A percentile compares a stretch with the other conserved stretches of the same genome.
These are phyloP conservation scores for Heterotis niloticus DNA, from an alignment of 2,113 vertebrate genomes.

Conservation along the genomic window DNA sequence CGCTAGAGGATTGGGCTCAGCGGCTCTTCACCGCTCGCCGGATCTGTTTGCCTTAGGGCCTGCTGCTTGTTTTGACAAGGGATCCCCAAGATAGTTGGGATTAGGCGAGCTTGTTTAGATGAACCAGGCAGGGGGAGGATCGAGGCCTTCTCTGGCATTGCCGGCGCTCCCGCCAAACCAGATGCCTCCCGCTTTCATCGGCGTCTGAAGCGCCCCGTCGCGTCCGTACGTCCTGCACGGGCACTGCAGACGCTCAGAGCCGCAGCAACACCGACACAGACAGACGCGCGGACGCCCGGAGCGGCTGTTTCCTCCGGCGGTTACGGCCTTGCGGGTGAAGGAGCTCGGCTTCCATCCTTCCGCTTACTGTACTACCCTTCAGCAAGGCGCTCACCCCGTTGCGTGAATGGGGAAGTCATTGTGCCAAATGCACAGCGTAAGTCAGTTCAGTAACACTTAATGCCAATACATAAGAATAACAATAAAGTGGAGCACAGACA, in stretches of 20 bases:
- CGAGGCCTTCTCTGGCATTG: constrained; percentile 87
- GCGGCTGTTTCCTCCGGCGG: no score
- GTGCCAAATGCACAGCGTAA: no score
- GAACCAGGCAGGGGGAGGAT: constrained; percentile 80
- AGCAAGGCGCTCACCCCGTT: no score
- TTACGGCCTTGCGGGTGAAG: no score
- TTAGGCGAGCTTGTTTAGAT: constrained; percentile 99
- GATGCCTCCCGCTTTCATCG: constrained; percentile 94
- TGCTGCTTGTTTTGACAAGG: constrained; percentile 99
- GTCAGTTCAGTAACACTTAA: not conserved
- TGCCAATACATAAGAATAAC: not conserved
- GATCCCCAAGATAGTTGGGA: constrained; percentile 98
- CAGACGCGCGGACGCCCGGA: not conserved
- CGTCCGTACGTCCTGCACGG: constrained; percentile 73
- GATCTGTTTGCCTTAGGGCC: constrained; percentile 96
- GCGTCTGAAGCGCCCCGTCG: constrained; percentile 76
- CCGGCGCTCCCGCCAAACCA: constrained; percentile 88
- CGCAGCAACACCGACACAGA: constrained; percentile 1
- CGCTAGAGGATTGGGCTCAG: constrained; percentile 77
- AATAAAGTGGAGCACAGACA: no score
- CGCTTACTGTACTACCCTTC: no score
- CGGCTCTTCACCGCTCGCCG: constrained; percentile 82
- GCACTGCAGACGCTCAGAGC: constrained; percentile 66
- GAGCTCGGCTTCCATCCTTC: no score
- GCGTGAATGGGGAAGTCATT: no score